Percentiles rank a stretch among this genome's conserved stretches.
phyloP scores from a whole-genome alignment of 2,113 vertebrate genomes.

The Microtus pennsylvanicus region DNA sequence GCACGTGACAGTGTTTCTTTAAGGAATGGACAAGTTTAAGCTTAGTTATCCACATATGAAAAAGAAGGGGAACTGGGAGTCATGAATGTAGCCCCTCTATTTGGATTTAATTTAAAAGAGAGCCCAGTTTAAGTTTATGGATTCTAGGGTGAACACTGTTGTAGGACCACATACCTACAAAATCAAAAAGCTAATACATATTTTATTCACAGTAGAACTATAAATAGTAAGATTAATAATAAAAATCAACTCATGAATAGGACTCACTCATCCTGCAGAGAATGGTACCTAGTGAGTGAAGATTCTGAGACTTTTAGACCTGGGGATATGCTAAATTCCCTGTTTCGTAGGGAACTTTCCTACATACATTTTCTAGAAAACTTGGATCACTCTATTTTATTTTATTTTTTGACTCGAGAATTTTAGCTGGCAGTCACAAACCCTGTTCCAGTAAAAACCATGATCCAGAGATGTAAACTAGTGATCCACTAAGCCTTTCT shows the following conservation, averaged over 20 bases:
- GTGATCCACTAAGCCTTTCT: neutral
- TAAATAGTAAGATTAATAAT: slow-evolving; percentile 3
- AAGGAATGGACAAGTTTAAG: neutral
- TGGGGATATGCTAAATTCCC: neutral
- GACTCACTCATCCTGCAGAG: neutral
- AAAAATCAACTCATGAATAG: neutral
- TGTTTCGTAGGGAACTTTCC: neutral
- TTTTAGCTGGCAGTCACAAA: slow-evolving; percentile 22
- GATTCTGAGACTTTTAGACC: neutral
- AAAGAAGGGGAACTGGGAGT: neutral
- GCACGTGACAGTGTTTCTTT: neutral
- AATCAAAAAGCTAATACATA: neutral
- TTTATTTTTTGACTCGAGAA: neutral
- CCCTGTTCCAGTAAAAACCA: neutral
- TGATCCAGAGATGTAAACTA: neutral
- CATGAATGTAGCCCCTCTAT: neutral
- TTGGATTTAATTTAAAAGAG: neutral
- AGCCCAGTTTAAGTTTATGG: neutral
- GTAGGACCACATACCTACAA: neutral
- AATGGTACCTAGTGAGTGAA: neutral
- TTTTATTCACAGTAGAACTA: neutral
- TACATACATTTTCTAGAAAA: neutral
- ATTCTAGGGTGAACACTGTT: neutral
- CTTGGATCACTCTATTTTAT: neutral
- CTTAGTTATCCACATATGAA: neutral